A percentile compares a stretch with the other conserved stretches of the same genome.
Evolutionary conservation across 1,140 invertebrate genomes (phyloP).

Genomic region (Diorhabda carinulata): DNA sequence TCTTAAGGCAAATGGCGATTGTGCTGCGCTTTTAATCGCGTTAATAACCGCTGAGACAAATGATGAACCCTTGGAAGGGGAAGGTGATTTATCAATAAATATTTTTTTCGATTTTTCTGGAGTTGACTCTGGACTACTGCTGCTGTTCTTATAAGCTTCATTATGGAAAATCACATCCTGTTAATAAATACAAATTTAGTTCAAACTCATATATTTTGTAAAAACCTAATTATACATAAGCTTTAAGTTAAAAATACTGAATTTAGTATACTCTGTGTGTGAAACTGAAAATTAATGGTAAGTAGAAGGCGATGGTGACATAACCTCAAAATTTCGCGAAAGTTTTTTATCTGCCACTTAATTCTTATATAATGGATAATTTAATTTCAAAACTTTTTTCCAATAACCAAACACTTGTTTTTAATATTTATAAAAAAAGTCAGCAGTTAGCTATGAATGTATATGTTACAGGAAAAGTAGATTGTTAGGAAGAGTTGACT

Average conservation of each 20-base stretch:
- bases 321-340: too few species aligned
- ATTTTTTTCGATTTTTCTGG: slow-evolving; percentile 54
- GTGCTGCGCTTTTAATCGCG: slow-evolving; percentile 61
- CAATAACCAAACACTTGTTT: too few species aligned
- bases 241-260: not conserved
- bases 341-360: too few species aligned
- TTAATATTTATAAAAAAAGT: too few species aligned
- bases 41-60: slow-evolving; percentile 65
- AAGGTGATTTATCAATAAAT: slow-evolving; percentile 50
- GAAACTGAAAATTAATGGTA: not conserved
- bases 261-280: not conserved
- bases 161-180: slow-evolving; percentile 72
- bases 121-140: slow-evolving; percentile 57
- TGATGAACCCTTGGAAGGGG: slow-evolving; percentile 58
- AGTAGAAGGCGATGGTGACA: too few species aligned
- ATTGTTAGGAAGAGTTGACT: too few species aligned
- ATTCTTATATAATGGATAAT: too few species aligned
- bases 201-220: not conserved
- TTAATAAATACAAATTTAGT: slow-evolving; percentile 9
- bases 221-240: not conserved
- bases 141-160: slow-evolving; percentile 64
- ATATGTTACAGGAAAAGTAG: too few species aligned
- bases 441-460: too few species aligned
- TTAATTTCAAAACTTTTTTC: too few species aligned
- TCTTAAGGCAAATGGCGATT: slow-evolving; percentile 47